Conservation (phyloP, 2,888 invertebrate species). For the Blastobasis adustella region DNA sequence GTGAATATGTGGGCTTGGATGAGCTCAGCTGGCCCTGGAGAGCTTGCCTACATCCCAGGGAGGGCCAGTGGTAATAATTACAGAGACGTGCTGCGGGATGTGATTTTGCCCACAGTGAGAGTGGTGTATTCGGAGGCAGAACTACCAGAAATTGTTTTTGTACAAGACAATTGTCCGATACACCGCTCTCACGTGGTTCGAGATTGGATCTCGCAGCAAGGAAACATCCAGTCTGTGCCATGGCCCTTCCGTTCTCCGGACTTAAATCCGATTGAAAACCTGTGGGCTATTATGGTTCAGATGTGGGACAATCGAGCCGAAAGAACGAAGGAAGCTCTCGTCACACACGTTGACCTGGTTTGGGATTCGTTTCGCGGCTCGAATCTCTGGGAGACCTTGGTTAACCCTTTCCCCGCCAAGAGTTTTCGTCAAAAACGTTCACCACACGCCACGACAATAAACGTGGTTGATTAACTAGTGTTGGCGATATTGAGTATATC, state of each 20-base stretch:
- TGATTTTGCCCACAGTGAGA: background rate
- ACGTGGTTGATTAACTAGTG: too few relatives aligned
- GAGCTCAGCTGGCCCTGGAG: conserved; percentile 4
- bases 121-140: conserved; percentile 8
- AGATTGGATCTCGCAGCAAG: conserved; percentile 3
- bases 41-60: too few relatives aligned
- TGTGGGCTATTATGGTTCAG: conserved; percentile 12
- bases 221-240: background rate
- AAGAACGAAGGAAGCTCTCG: conserved; percentile 2
- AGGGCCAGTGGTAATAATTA: background rate
- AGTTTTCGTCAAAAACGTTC: too few relatives aligned
- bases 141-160: conserved; percentile 6
- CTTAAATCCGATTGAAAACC: conserved; percentile 9
- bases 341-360: conserved; percentile 1
- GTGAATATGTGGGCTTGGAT: conserved; percentile 11
- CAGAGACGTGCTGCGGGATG: conserved; percentile 5
- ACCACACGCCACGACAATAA: too few relatives aligned
- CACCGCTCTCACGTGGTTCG: conserved; percentile 5
- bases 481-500: too few relatives aligned
- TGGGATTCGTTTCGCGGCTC: conserved; percentile 3
- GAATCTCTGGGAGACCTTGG: background rate
- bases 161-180: conserved; percentile 12
- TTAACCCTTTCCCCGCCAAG: too few relatives aligned
- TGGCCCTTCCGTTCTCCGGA: conserved; percentile 11
- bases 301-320: conserved; percentile 5